Conservation (phyloP, 2,888 invertebrate species). For the Cremastobaeus sp. region DNA sequence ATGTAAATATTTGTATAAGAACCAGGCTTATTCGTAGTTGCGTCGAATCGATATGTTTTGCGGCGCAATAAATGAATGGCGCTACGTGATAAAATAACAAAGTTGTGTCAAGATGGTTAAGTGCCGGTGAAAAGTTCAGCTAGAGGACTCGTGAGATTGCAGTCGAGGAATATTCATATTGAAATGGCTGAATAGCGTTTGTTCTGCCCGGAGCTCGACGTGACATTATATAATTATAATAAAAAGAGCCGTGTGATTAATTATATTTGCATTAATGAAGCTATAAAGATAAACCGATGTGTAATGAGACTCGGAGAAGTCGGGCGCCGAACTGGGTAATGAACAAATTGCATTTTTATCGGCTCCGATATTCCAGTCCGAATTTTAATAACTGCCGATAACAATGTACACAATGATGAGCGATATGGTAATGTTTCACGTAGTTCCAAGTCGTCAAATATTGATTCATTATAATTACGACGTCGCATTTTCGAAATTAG, state of each 20-base stretch:
- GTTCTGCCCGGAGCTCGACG: constrained; percentile 11
- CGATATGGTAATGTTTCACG: constrained; percentile 5
- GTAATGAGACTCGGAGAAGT: constrained; percentile 28
- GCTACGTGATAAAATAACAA: constrained; percentile 15
- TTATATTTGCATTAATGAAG: constrained; percentile 45
- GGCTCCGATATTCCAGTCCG: constrained; percentile 8
- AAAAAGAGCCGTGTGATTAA: constrained; percentile 28
- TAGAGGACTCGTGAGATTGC: not conserved
- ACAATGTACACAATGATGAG: constrained; percentile 9
- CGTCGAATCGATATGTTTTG: constrained; percentile 21
- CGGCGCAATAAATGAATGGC: constrained; percentile 24
- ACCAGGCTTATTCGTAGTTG: constrained; percentile 12
- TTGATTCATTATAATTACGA: no score
- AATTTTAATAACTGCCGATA: constrained; percentile 1
- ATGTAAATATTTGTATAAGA: constrained; percentile 32
- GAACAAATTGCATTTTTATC: constrained; percentile 24
- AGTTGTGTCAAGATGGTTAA: constrained; percentile 19
- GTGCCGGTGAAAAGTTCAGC: constrained; percentile 21
- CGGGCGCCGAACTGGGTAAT: constrained; percentile 22
- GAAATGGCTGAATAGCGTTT: constrained; percentile 6
- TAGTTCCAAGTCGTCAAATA: no score
- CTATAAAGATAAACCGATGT: constrained; percentile 24
- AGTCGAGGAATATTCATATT: not conserved
- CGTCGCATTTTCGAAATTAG: no score
- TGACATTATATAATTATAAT: constrained; percentile 32